These are phyloP conservation scores for Grallaria varia DNA, from an alignment of 2,113 vertebrate species.

Conservation along the genomic window DNA sequence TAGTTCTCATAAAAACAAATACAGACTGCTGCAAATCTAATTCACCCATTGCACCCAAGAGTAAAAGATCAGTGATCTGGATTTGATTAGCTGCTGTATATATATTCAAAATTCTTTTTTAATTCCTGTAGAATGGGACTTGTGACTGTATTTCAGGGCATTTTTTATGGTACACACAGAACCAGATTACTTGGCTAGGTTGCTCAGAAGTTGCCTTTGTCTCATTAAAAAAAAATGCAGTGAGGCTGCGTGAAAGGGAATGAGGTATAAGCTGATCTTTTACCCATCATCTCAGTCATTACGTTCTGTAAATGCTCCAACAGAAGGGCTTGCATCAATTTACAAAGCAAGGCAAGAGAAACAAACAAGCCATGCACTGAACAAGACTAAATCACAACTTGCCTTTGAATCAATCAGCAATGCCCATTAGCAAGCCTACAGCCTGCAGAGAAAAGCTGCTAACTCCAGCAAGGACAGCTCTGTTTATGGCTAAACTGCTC, in stretches of 20 bases:
- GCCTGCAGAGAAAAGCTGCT: conserved; percentile 15
- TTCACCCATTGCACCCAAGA: background rate
- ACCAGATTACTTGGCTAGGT: background rate
- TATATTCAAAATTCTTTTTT: background rate
- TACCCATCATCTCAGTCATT: background rate
- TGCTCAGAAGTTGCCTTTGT: background rate
- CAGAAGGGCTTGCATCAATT: background rate
- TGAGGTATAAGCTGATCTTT: background rate
- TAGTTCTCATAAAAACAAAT: conserved; percentile 47
- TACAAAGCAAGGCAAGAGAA: background rate
- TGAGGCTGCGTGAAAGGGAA: background rate
- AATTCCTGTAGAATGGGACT: background rate
- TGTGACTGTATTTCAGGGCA: background rate
- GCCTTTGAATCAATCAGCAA: background rate
- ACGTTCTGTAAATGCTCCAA: background rate
- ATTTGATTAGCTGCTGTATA: background rate
- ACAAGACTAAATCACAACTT: background rate
- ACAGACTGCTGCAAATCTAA: conserved; percentile 17
- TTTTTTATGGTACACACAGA: background rate
- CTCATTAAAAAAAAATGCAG: background rate
- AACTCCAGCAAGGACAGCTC: background rate
- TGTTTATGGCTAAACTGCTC: background rate
- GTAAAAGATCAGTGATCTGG: background rate
- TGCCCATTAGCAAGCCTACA: background rate
- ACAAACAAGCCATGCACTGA: background rate